These are phyloP conservation scores for Pseudopleuronectes americanus DNA, from an alignment of 2,797 vertebrate species.

Conservation along the genomic window DNA sequence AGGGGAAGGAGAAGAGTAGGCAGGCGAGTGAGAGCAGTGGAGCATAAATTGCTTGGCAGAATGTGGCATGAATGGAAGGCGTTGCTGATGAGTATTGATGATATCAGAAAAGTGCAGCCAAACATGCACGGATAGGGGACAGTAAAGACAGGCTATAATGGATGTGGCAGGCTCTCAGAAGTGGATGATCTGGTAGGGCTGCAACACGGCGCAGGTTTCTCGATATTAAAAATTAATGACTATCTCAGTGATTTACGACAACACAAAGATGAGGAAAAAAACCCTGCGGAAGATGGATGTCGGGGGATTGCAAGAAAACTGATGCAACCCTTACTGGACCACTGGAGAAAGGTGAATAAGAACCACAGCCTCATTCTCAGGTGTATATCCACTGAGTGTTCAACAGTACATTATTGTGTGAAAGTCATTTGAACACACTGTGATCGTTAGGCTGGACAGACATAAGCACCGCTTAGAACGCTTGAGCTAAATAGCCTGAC, in stretches of 20 bases:
- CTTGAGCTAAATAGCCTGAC: constrained; percentile 1
- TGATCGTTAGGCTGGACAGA: not conserved
- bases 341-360: constrained; percentile 2
- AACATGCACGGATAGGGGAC: constrained; percentile 64
- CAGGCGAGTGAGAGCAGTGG: constrained; percentile 49
- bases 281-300: constrained; percentile 76
- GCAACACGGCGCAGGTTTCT: constrained; percentile 59
- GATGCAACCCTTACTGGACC: constrained; percentile 49
- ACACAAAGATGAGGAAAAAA: constrained; percentile 69
- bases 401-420: constrained; percentile 2
- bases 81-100: constrained; percentile 79
- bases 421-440: constrained; percentile 4
- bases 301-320: constrained; percentile 41
- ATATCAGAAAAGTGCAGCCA: constrained; percentile 71
- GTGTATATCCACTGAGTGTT: constrained; percentile 7
- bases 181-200: constrained; percentile 57
- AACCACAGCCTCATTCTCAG: constrained; percentile 15
- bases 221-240: constrained; percentile 82
- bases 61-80: constrained; percentile 62
- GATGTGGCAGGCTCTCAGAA: constrained; percentile 62
- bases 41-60: constrained; percentile 58
- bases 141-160: constrained; percentile 64
- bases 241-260: constrained; percentile 81
- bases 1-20: constrained; percentile 40
- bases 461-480: constrained; percentile 2